These are phyloP conservation scores for Aurelia aurita complex sp. Pacific DNA, from an alignment of 30 jellyfish, hydroid and myxozoan genomes.

Conservation along the genomic window DNA sequence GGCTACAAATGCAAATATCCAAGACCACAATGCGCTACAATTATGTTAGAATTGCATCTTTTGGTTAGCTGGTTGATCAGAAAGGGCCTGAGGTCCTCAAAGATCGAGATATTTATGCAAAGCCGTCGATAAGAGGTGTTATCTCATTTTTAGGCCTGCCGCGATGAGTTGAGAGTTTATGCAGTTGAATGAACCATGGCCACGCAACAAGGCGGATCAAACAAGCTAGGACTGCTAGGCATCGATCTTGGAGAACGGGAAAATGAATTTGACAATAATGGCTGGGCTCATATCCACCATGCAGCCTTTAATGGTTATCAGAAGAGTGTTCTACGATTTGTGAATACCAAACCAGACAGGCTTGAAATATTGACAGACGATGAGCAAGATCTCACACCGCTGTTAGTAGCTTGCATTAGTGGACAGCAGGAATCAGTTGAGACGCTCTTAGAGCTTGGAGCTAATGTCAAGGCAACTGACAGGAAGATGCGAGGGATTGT, in stretches of 20 bases:
- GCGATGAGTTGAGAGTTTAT: no score
- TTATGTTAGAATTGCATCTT: no score
- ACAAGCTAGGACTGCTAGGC: constrained; percentile 39
- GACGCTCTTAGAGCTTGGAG: constrained; percentile 58
- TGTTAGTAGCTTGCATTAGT: constrained; percentile 51
- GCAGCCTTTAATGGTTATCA: constrained; percentile 72
- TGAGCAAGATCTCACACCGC: constrained; percentile 54
- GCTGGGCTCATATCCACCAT: constrained; percentile 79
- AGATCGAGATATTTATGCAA: no score
- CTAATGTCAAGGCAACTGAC: constrained; percentile 44
- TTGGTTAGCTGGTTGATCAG: no score
- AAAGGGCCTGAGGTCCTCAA: no score
- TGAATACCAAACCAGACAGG: constrained; percentile 45
- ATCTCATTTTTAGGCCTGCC: no score
- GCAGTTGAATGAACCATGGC: no score
- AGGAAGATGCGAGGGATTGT: constrained; percentile 41
- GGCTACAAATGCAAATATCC: no score
- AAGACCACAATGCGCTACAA: no score
- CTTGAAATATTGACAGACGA: constrained; percentile 62
- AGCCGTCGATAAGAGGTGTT: no score
- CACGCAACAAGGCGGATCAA: no score
- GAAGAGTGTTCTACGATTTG: constrained; percentile 59
- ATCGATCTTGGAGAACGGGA: constrained; percentile 58
- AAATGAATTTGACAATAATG: constrained; percentile 66
- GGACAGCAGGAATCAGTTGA: constrained; percentile 51